Evolutionary conservation across 2,888 invertebrate species (phyloP).

Genomic region (Diplazon laetatorius): DNA sequence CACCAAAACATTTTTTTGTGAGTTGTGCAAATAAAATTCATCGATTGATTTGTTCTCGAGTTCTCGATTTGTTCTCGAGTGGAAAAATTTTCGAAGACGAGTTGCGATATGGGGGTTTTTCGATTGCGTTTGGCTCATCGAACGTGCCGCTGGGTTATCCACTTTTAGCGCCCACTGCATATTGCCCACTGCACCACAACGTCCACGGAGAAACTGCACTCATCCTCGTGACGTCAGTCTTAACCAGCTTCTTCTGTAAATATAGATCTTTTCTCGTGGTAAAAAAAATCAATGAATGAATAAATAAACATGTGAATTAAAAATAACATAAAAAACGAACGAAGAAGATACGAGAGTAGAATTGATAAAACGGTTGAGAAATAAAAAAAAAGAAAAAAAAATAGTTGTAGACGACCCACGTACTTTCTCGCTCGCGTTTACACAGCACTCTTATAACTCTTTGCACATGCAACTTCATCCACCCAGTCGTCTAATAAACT

Average conservation of each 20-base stretch:
- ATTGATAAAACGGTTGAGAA: conserved; percentile 49
- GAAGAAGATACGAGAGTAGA: conserved; percentile 36
- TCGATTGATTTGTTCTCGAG: conserved; percentile 20
- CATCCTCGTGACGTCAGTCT: conserved; percentile 72
- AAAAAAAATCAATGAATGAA: too few relatives aligned
- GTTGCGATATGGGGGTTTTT: conserved; percentile 29
- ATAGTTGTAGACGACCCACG: conserved; percentile 32
- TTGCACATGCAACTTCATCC: neutral
- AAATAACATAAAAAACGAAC: conserved; percentile 59
- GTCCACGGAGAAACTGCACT: conserved; percentile 47
- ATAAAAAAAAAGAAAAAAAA: conserved; percentile 28
- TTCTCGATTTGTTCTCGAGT: conserved; percentile 26
- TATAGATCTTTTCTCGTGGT: conserved; percentile 72
- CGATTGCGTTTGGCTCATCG: conserved; percentile 19
- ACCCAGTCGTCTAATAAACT: neutral
- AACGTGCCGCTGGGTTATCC: conserved; percentile 30
- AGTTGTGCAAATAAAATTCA: neutral
- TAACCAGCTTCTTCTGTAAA: conserved; percentile 77
- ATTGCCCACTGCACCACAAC: conserved; percentile 53
- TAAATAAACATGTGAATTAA: too few relatives aligned
- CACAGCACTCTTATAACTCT: neutral
- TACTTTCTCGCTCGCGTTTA: conserved; percentile 21
- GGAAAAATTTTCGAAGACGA: conserved; percentile 44
- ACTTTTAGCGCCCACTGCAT: too few relatives aligned
- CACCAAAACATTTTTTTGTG: too few relatives aligned